Base-by-base conservation (phyloP, 2,888 invertebrate genomes). In the Seira ritae region DNA sequence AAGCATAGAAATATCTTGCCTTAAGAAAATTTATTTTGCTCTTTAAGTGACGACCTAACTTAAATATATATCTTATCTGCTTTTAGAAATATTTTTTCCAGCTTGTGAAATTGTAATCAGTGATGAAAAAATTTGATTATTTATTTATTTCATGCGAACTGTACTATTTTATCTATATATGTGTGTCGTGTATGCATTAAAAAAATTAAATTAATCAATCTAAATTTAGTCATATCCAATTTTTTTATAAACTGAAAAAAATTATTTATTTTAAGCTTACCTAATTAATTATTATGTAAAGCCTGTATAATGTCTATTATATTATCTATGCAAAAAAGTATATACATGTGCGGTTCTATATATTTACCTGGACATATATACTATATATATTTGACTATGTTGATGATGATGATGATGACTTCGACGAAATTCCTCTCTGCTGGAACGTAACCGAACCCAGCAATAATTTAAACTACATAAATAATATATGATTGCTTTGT, bases 381-480 rank as follows among this genome's bases (percentile, higher is more conserved):
- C n/a, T n/a, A n/a, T n/a, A n/a, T n/a, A n/a, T n/a, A n/a, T n/a
- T n/a, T n/a, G n/a, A n/a, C n/a, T n/a, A n/a, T n/a, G n/a, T n/a
- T n/a, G n/a, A n/a, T n/a, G n/a, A n/a, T n/a, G n/a, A n/a, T 31
- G 31, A 31, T 8, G 2, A 55, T 55, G 55, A 55, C 17, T 55
- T 55, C 55, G 55, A 55, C 55, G 55, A 55, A 42, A 55, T 55
- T 55, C 55, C 55, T 55, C 55, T 55, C 6, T 55, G 55, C 55
- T 12, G 55, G 15, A 12, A 42, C n/a, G 42, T 42, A 12, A 12
- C 42, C 12, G n/a, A n/a, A 12, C 55, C 55, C 55, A 55, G 55
- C 17, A 55, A 55, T n/a, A 31, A 31, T 8, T n/a, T n/a, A n/a
- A n/a, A n/a, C n/a, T n/a, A n/a, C n/a, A n/a, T n/a, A n/a, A 8